A percentile compares a stretch with the other conserved stretches of the same genome.
These are phyloP conservation scores for Mizuhopecten yessoensis DNA, from an alignment of 1,140 invertebrate species.

Conservation along the genomic window DNA sequence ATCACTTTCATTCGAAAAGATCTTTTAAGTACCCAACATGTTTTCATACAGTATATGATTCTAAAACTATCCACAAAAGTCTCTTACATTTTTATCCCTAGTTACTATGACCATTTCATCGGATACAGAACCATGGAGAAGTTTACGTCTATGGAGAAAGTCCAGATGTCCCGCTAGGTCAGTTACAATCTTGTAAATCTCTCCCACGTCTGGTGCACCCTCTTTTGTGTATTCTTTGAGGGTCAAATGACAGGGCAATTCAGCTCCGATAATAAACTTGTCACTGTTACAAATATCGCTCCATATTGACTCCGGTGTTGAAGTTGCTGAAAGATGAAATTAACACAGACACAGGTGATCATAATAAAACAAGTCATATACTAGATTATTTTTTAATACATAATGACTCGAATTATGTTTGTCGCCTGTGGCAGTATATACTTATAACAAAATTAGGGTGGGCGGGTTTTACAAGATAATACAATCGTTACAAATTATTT, in stretches of 20 bases:
- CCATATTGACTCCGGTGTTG: conserved; percentile 15
- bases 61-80: too few relatives aligned
- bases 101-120: background rate
- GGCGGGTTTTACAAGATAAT: too few relatives aligned
- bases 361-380: too few relatives aligned
- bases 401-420: too few relatives aligned
- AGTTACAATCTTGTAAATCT: conserved; percentile 3
- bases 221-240: conserved; percentile 45
- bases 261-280: conserved; percentile 20
- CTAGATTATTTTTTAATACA: too few relatives aligned
- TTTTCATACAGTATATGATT: too few relatives aligned
- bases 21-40: too few relatives aligned
- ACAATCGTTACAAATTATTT: too few relatives aligned
- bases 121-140: background rate
- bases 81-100: background rate
- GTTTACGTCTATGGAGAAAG: conserved; percentile 44
- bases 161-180: background rate
- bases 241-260: background rate
- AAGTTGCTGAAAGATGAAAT: background rate
- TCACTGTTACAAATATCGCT: conserved; percentile 30
- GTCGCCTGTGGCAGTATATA: too few relatives aligned
- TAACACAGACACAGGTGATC: too few relatives aligned
- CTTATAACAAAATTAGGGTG: too few relatives aligned
- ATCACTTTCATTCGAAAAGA: too few relatives aligned
- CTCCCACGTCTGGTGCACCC: background rate